Evolutionary conservation across 2,888 invertebrate genomes (phyloP).

Genomic region (Cryptus armator): DNA sequence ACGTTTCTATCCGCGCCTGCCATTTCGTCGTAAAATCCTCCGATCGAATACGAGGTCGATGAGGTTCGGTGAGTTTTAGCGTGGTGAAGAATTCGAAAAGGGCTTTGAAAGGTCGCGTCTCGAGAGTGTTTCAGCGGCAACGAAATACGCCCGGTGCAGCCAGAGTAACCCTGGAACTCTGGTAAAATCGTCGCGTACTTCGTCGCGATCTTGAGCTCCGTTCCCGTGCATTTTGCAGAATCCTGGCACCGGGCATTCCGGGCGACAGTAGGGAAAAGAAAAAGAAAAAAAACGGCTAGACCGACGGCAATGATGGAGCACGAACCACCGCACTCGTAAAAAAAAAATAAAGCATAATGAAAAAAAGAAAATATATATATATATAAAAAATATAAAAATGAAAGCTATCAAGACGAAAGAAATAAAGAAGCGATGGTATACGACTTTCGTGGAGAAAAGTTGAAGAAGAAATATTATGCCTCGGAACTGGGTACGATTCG

Average conservation of each 20-base stretch:
- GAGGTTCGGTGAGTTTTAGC: conserved; percentile 38
- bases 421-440: conserved; percentile 17
- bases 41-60: conserved; percentile 56
- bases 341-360: conserved; percentile 39
- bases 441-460: conserved; percentile 6
- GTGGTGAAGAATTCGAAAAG: conserved; percentile 64
- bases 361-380: neutral
- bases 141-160: conserved; percentile 34
- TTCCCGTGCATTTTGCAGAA: conserved; percentile 10
- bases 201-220: conserved; percentile 16
- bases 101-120: conserved; percentile 59
- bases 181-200: conserved; percentile 55
- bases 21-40: conserved; percentile 62
- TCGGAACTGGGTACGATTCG: conserved; percentile 39
- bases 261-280: neutral
- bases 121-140: conserved; percentile 1
- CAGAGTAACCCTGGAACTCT: conserved; percentile 28
- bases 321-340: conserved; percentile 31
- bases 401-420: conserved; percentile 28
- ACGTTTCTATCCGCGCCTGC: conserved; percentile 31
- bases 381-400: conserved; percentile 6
- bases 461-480: conserved; percentile 37
- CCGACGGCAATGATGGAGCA: conserved; percentile 20
- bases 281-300: neutral
- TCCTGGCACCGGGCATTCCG: neutral